Base-by-base conservation (phyloP, 2,888 invertebrate genomes). In the Odontothrips loti region DNA sequence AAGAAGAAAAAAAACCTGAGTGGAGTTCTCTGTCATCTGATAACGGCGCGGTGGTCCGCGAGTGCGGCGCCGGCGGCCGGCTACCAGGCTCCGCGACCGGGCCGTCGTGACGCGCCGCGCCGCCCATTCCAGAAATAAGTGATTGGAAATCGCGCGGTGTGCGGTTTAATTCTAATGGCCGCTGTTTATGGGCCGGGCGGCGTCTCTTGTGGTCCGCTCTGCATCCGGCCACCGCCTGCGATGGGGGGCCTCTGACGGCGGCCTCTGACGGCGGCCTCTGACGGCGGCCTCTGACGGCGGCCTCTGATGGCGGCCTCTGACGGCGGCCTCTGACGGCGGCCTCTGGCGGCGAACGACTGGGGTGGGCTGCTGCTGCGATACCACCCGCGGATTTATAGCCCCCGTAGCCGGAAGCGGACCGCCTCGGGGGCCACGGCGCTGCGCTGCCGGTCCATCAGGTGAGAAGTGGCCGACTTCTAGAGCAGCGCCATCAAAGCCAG, bases 1-100 rank as follows among this genome's bases (percentile, higher is more conserved):
- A n/a, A 15, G 58, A 15, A 15, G 63, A 68, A 23, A 75, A 23
- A 75, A 58, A 23, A 75, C 68, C 68, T 27, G 68, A 75, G 68
- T 75, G 68, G 68, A 75, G 68, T 75, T 75, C 68, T 23, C 68
- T 75, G 68, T 75, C 68, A 75, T 75, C 68, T 75, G 68, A 75
- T 75, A 75, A 27, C 68, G 68, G 68, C 68, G n/a, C 68, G 68
- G 68, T 27, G n/a, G 34, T 23, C 68, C 68, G 68, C 10, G 23
- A 11, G 68, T n/a, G 68, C 68, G 23, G 10, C 27, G 27, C 3
- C 34, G 34, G 34, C 34, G 34, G 34, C 34, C 34, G 34, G 34
- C 34, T 43, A 27, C 68, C 23, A 11, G 6, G 68, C 12, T 2
- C 68, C 68, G 58, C 1, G 68, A 11, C 68, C 11, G 10, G 27